A percentile compares a stretch with the other conserved stretches of the same genome.
Conservation (phyloP, 2,113 vertebrate species). For the Gopherus evgoodei region DNA sequence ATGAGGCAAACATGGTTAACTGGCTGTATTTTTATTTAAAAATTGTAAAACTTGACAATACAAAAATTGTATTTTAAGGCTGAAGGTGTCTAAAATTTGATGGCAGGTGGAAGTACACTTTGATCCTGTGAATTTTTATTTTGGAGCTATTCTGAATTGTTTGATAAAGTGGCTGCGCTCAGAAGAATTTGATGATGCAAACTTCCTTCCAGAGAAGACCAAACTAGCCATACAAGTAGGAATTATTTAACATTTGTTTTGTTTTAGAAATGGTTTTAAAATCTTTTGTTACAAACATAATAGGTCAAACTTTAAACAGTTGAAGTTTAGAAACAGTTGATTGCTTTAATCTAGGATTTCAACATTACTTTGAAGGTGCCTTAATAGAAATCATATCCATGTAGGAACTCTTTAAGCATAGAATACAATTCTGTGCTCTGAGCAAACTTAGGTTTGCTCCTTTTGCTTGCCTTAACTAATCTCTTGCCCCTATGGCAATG, state of each 20-base stretch:
- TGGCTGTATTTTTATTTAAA: not conserved
- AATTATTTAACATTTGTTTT: not conserved
- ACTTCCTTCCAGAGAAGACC: not conserved
- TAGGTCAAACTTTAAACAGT: not conserved
- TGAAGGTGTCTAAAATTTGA: not conserved
- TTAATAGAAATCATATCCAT: accelerated
- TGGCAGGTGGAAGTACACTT: not conserved
- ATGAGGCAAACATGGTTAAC: accelerated
- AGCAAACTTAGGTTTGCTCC: not conserved
- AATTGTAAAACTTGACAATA: not conserved
- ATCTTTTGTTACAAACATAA: not conserved
- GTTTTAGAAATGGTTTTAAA: not conserved
- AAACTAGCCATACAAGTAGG: not conserved
- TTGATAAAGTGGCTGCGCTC: not conserved
- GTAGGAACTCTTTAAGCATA: not conserved
- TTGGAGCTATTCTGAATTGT: not conserved
- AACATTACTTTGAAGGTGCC: not conserved
- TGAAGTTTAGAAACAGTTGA: not conserved
- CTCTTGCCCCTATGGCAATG: not conserved
- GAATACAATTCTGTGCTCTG: not conserved
- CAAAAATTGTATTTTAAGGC: accelerated
- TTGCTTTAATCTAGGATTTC: not conserved
- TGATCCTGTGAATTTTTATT: slow-evolving; percentile 7
- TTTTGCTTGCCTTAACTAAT: not conserved
- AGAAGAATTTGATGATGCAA: not conserved